These are phyloP conservation scores for Ovibos moschatus DNA, from an alignment of 2,113 vertebrate genomes.

Conservation along the genomic window DNA sequence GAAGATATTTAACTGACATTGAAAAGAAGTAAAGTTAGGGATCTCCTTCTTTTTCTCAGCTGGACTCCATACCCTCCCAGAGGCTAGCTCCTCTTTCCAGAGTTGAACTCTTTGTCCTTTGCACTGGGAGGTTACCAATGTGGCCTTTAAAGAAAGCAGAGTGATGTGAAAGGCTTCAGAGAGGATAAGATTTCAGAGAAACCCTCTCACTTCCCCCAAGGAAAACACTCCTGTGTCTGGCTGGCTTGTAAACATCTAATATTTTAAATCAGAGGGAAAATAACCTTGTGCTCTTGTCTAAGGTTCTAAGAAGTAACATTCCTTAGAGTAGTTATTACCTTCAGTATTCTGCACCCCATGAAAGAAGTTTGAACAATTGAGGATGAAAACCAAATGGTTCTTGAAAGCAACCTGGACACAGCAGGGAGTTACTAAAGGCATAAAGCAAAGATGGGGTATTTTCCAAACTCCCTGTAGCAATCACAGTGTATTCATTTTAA, in stretches of 20 bases:
- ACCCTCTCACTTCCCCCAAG: conserved; percentile 48
- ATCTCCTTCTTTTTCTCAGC: conserved; percentile 54
- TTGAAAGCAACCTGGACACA: not conserved
- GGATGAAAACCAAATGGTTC: conserved; percentile 4
- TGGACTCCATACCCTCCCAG: conserved; percentile 9
- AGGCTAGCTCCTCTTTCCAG: conserved; percentile 29
- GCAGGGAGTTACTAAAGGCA: conserved; percentile 46
- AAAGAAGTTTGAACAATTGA: conserved; percentile 46
- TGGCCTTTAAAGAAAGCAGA: conserved; percentile 60
- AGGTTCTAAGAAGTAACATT: conserved; percentile 73
- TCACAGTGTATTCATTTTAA: conserved; percentile 52
- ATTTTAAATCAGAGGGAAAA: conserved; percentile 64
- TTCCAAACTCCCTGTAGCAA: conserved; percentile 58
- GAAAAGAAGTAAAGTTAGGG: conserved; percentile 10
- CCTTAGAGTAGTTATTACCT: conserved; percentile 64
- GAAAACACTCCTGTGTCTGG: conserved; percentile 36
- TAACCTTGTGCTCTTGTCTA: conserved; percentile 65
- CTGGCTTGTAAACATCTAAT: conserved; percentile 24
- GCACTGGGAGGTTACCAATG: conserved; percentile 26
- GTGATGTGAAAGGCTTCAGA: conserved; percentile 41
- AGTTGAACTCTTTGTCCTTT: conserved; percentile 24
- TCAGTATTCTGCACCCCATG: conserved; percentile 9
- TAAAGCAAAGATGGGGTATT: conserved; percentile 54
- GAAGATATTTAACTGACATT: not conserved
- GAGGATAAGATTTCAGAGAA: conserved; percentile 46